These are phyloP conservation scores for Tachysurus vachellii DNA, from an alignment of 2,113 vertebrate genomes.

Conservation along the genomic window DNA sequence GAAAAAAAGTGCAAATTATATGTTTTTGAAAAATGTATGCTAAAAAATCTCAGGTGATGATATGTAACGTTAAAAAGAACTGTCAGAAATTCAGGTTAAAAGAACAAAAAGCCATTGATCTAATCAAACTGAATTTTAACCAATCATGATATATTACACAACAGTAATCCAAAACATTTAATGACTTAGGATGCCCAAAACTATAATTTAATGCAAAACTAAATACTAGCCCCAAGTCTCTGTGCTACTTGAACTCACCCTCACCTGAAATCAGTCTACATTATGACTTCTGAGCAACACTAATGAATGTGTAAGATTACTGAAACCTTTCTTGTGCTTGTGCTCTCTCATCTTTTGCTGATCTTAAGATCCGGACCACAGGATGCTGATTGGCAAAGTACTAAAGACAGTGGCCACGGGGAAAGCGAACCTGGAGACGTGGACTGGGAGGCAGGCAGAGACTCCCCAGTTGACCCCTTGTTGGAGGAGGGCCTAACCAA, in stretches of 20 bases:
- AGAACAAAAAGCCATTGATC: not conserved
- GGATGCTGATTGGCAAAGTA: slow-evolving; percentile 81
- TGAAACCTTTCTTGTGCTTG: not conserved
- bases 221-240: not conserved
- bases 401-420: slow-evolving; percentile 82
- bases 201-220: not conserved
- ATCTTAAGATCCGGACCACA: slow-evolving; percentile 73
- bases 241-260: not conserved
- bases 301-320: not conserved
- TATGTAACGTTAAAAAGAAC: not conserved
- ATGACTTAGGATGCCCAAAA: not conserved
- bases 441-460: slow-evolving; percentile 77
- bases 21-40: not conserved
- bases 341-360: not conserved
- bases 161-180: not conserved
- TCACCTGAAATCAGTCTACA: not conserved
- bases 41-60: not conserved
- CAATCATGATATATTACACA: not conserved
- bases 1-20: not conserved
- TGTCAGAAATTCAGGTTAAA: not conserved
- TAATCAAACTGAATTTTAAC: not conserved
- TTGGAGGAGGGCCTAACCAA: slow-evolving; percentile 82
- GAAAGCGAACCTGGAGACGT: slow-evolving; percentile 84
- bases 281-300: not conserved
- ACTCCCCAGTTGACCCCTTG: slow-evolving; percentile 80